Evolutionary conservation across 2,113 vertebrate species (phyloP), one percentile per base, ranked within the genome.

Genomic region (Peromyscus leucopus): DNA sequence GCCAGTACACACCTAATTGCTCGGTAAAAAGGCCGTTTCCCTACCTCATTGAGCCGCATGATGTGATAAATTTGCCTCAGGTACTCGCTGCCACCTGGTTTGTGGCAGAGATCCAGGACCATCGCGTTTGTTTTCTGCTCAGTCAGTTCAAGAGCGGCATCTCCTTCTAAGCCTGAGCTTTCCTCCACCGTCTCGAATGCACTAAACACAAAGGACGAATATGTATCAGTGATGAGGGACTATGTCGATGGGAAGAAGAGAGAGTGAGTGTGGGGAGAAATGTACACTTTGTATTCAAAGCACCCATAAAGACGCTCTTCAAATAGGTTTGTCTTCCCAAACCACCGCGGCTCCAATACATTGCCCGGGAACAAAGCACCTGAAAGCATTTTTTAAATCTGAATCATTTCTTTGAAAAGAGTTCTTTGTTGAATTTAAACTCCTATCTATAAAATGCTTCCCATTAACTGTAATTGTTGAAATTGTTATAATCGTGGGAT

Each of bases 1-100:
- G 99, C 99, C 99, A 99, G 98, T 99, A 99, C 99, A 99, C 99
- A 99, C 98, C 99, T 99, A 99, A 99, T 99, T 99, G 99, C 99
- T 99, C 98, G 98, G 99, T 99, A 99, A 99, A 99, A 99, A 98
- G 98, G 98, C 99, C 97, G 98, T 99, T 99, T 99, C 99, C 99
- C 98, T 99, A 99, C 99, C 99, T 99, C 99, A 99, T 99, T 99
- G 99, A 99, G 99, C 99, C 98, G 99, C 99, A 99, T 99, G 99
- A 99, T 99, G 99, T 99, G 99, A 99, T 99, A 99, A 99, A 99
- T 99, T 99, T 99, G 99, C 99, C 99, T 99, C 99, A 99, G 99
- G 99, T 99, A 99, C 98, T 99, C 96, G 90, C 98, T 99, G 99
- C 99, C 99, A 99, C 99, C 99, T 99, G 99, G 99, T 99, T 99